Percentiles rank a stretch among this genome's conserved stretches.
Evolutionary conservation across 37 sponge, comb jelly and placozoan genomes (phyloP).

Genomic region (Halichondria panicea): DNA sequence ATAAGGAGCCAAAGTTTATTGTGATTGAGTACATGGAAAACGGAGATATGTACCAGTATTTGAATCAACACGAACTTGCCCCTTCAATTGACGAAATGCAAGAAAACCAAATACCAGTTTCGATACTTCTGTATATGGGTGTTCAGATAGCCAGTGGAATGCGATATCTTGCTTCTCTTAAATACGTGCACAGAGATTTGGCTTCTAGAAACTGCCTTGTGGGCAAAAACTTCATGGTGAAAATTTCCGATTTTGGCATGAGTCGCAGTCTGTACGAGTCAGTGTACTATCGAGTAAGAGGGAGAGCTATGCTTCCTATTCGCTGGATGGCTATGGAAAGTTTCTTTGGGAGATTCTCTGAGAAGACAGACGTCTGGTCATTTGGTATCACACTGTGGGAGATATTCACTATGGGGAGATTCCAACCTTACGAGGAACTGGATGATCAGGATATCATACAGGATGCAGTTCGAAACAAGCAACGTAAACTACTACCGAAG

Average conservation of each 20-base stretch:
- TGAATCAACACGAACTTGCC: conserved; percentile 49
- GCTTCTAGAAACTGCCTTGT: conserved; percentile 89
- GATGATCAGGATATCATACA: conserved; percentile 81
- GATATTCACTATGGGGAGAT: conserved; percentile 64
- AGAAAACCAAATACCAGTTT: conserved; percentile 13
- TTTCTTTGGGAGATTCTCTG: conserved; percentile 84
- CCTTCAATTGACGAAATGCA: background rate
- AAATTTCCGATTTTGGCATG: conserved; percentile 92
- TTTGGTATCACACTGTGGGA: conserved; percentile 88
- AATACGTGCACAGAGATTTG: conserved; percentile 82
- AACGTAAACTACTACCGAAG: conserved; percentile 21
- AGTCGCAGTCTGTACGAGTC: conserved; percentile 72
- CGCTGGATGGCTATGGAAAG: conserved; percentile 90
- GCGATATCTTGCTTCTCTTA: conserved; percentile 76
- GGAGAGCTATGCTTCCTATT: conserved; percentile 67
- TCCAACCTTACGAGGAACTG: conserved; percentile 67
- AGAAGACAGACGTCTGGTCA: conserved; percentile 85
- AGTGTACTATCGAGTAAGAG: conserved; percentile 64
- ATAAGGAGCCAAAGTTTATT: conserved; percentile 41
- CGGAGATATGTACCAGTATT: conserved; percentile 81
- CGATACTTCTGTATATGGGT: conserved; percentile 58
- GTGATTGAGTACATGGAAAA: conserved; percentile 95
- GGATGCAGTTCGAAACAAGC: conserved; percentile 49
- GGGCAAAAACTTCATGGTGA: conserved; percentile 69
- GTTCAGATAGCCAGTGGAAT: conserved; percentile 82